Percentiles rank a stretch among this genome's conserved stretches.
Conservation (phyloP, 2,888 invertebrate species). For the Leistus spinibarbis region DNA sequence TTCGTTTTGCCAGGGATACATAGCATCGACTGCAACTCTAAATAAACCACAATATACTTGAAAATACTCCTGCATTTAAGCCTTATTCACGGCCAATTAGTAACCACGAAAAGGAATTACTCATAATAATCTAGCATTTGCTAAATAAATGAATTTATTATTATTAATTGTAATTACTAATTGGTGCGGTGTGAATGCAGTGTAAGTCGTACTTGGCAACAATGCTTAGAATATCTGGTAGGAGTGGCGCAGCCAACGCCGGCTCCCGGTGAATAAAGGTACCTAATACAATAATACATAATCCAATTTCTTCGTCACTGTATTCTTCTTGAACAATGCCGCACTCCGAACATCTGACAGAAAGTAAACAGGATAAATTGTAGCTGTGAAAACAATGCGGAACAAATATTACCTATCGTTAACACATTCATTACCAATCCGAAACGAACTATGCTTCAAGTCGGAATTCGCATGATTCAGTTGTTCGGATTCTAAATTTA, state of each 20-base stretch:
- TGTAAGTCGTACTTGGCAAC: constrained; percentile 75
- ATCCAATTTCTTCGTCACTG: constrained; percentile 94
- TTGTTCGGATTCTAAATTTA: constrained; percentile 36
- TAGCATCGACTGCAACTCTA: constrained; percentile 77
- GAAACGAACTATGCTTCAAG: constrained; percentile 66
- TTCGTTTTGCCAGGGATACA: constrained; percentile 89
- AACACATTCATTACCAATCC: constrained; percentile 74
- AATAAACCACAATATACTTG: constrained; percentile 19
- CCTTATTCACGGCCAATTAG: too few relatives aligned
- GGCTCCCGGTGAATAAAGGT: constrained; percentile 98
- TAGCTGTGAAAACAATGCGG: too few relatives aligned
- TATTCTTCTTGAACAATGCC: constrained; percentile 88
- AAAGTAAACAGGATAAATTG: background rate
- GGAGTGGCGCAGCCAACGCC: constrained; percentile 87
- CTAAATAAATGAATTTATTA: constrained; percentile 3
- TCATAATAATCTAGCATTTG: constrained; percentile 1
- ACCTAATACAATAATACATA: constrained; percentile 90
- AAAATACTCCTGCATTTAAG: constrained; percentile 32
- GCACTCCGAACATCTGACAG: constrained; percentile 79
- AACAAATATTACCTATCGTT: constrained; percentile 63
- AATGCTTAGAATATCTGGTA: constrained; percentile 88
- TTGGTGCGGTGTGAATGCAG: background rate
- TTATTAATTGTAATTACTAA: too few relatives aligned
- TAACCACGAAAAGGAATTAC: background rate
- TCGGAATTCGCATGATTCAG: constrained; percentile 46